Evolutionary conservation across 2,888 invertebrate genomes (phyloP), one percentile per base, ranked within the genome.

Genomic region (Melipona beecheii): DNA sequence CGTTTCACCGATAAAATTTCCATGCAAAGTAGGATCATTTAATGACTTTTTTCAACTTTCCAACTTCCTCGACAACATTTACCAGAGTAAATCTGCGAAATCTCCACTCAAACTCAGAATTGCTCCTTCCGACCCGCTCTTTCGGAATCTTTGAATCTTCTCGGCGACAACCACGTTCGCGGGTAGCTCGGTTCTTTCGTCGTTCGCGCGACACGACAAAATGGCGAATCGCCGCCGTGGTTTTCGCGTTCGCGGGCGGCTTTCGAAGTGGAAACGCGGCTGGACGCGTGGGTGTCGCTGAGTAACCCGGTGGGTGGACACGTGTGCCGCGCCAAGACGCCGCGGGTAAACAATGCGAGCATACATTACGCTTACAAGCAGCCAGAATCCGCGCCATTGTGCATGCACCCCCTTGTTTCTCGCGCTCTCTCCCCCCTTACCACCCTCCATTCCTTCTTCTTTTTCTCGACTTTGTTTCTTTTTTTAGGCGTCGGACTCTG

Each of bases 331-430:
- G 90, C 84, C 89, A 91, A 92, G 90, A 90, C 89, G 90, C 89
- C 87, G n/a, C n/a, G n/a, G 86, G 84, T 89, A 92, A 92, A 92
- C 92, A 93, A 93, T 91, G 88, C 86, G 89, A 84, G 90, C 90
- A 90, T 91, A 90, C 91, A 90, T 92, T 91, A 92, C 89, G 87
- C 71, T 43, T 90, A 89, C 90, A 85, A 83, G 86, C 90, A 88
- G 85, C 89, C 89, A 89, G 89, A n/a, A 90, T 87, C 86, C 80
- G 85, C 85, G 85, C 85, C 90, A 89, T 90, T 91, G 88, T 89
- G 82, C 69, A 71, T 70, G 75, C 82, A 78, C n/a, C 64, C 78
- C 82, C 69, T 64, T 54, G 54, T 65, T 36, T 24, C 58, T 49
- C 58, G 17, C 36, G 49, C 24, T 43, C n/a, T 15, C 17, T 60